These are phyloP conservation scores for Florisuga fusca DNA, from an alignment of 2,797 vertebrate species.

Conservation along the genomic window DNA sequence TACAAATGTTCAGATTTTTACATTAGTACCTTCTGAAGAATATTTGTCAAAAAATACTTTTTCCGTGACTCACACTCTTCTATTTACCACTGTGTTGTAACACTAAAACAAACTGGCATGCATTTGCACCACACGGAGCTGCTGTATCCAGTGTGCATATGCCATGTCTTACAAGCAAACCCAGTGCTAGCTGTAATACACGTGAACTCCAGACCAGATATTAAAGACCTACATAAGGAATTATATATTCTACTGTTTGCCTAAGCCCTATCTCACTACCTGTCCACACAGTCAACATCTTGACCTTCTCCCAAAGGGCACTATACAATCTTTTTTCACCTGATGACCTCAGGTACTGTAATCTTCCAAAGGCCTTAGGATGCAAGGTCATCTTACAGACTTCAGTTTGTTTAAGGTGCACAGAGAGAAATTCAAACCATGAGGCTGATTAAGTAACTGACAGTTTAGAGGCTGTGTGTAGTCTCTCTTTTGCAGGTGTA, in stretches of 20 bases:
- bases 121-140: not conserved
- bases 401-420: not conserved
- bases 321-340: not conserved
- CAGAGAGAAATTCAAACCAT: not conserved
- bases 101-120: not conserved
- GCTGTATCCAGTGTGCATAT: not conserved
- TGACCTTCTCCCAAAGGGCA: not conserved
- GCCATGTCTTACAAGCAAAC: not conserved
- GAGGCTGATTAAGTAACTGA: not conserved
- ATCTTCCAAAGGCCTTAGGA: not conserved
- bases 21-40: not conserved
- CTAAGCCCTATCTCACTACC: not conserved
- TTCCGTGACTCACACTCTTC: not conserved
- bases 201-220: not conserved
- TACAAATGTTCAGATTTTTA: not conserved
- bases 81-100: not conserved
- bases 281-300: not conserved
- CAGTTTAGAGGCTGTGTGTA: not conserved
- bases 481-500: not conserved
- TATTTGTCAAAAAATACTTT: not conserved
- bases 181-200: not conserved
- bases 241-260: not conserved
- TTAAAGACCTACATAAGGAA: not conserved
- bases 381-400: not conserved
- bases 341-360: not conserved